These are phyloP conservation scores for Candidula unifasciata DNA, from an alignment of 2,888 invertebrate species.

Conservation along the genomic window DNA sequence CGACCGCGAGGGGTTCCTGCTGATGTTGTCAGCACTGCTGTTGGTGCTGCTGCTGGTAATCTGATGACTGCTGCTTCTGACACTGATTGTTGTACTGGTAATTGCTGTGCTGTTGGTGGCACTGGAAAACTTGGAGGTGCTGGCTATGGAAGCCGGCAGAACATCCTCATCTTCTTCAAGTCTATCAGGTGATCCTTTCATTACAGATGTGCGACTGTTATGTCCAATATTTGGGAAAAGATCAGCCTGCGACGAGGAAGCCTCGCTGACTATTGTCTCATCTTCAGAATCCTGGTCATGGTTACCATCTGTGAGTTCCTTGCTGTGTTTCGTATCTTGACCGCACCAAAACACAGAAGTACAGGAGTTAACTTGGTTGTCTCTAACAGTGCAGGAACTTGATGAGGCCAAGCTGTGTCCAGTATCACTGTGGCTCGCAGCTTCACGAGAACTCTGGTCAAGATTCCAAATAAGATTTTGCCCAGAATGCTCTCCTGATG, in stretches of 20 bases:
- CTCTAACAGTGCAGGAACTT: neutral
- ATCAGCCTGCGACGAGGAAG: conserved; percentile 10
- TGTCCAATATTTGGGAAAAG: neutral
- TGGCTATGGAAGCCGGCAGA: neutral
- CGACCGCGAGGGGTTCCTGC: conserved; percentile 39
- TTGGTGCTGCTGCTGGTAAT: conserved; percentile 25
- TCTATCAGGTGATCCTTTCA: neutral
- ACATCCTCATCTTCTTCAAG: neutral
- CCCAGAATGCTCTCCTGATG: conserved; percentile 12
- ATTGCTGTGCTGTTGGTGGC: neutral
- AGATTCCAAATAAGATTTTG: conserved; percentile 31
- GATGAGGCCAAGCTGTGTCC: neutral
- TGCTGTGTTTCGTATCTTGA: neutral
- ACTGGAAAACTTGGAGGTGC: neutral
- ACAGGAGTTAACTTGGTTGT: conserved; percentile 6
- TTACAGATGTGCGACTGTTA: neutral
- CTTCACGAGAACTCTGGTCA: conserved; percentile 3
- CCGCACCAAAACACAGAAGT: conserved; percentile 18
- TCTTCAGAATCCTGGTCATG: neutral
- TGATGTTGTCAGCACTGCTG: conserved; percentile 11
- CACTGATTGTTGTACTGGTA: conserved; percentile 17
- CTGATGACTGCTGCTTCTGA: neutral
- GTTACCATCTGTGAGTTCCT: neutral
- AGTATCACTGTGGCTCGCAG: neutral
- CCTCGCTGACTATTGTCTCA: conserved; percentile 23